Evolutionary conservation across 2,113 vertebrate species (phyloP).

Genomic region (Uria aalge): DNA sequence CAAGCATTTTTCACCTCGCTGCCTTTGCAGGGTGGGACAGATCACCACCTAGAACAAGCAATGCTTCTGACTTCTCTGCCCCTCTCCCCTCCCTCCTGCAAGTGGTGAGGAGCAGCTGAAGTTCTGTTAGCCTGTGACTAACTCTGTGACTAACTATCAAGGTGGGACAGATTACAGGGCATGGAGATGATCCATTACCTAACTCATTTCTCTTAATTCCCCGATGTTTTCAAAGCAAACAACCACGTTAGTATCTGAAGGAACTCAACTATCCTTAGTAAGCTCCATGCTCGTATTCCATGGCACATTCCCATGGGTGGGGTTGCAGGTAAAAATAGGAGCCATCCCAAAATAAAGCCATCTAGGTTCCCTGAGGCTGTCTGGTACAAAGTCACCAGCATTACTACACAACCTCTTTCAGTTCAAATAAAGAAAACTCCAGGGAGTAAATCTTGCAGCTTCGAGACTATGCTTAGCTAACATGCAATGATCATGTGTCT

Average conservation of each 20-base stretch:
- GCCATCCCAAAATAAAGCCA: not conserved
- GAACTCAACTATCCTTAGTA: not conserved
- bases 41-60: not conserved
- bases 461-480: not conserved
- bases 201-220: not conserved
- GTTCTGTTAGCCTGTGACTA: not conserved
- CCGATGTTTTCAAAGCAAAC: not conserved
- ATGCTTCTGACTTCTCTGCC: not conserved
- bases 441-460: not conserved
- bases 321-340: not conserved
- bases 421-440: not conserved
- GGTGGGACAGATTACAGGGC: not conserved
- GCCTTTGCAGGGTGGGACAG: not conserved
- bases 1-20: not conserved
- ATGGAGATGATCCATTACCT: not conserved
- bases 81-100: not conserved
- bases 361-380: not conserved
- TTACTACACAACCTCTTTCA: not conserved
- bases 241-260: not conserved
- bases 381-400: not conserved
- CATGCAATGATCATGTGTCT: not conserved
- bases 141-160: not conserved
- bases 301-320: fast-evolving
- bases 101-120: not conserved
- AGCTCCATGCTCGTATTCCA: not conserved